Percentiles rank a stretch among this genome's conserved stretches.
Conservation (phyloP, 2,888 invertebrate genomes). For the Scrobipalpa atriplicella region DNA sequence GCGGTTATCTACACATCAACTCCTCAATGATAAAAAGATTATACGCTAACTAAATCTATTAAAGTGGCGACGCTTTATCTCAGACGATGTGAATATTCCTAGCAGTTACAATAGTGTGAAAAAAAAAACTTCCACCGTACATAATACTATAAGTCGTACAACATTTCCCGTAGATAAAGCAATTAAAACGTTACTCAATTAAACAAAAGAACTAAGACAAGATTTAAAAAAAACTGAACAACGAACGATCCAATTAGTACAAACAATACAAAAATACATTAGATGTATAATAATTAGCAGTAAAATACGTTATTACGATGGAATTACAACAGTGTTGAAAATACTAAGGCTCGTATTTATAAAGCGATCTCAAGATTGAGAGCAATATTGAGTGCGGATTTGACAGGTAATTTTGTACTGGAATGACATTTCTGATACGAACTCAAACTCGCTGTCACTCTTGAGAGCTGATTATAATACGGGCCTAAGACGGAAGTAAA, state of each 20-base stretch:
- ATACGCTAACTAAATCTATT: too few species aligned
- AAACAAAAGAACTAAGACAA: conserved; percentile 10
- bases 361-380: too few species aligned
- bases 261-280: conserved; percentile 7
- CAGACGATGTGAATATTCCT: not conserved
- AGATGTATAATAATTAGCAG: not conserved
- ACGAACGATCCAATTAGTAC: conserved; percentile 17
- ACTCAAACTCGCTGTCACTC: too few species aligned
- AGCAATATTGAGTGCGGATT: too few species aligned
- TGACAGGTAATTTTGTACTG: too few species aligned
- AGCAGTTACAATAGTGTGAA: conserved; percentile 6
- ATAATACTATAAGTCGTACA: not conserved
- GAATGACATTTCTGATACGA: too few species aligned
- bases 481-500: not conserved
- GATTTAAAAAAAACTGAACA: not conserved
- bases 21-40: too few species aligned
- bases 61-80: not conserved
- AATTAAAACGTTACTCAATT: conserved; percentile 16
- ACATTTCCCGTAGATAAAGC: conserved; percentile 18
- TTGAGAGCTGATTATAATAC: too few species aligned
- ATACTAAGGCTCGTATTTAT: too few species aligned
- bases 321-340: conserved; percentile 3
- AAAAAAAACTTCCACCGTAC: conserved; percentile 1
- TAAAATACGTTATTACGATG: conserved; percentile 11
- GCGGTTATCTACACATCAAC: too few species aligned